Base-by-base conservation (phyloP, 2,113 vertebrate genomes). In the Peromyscus californicus region DNA sequence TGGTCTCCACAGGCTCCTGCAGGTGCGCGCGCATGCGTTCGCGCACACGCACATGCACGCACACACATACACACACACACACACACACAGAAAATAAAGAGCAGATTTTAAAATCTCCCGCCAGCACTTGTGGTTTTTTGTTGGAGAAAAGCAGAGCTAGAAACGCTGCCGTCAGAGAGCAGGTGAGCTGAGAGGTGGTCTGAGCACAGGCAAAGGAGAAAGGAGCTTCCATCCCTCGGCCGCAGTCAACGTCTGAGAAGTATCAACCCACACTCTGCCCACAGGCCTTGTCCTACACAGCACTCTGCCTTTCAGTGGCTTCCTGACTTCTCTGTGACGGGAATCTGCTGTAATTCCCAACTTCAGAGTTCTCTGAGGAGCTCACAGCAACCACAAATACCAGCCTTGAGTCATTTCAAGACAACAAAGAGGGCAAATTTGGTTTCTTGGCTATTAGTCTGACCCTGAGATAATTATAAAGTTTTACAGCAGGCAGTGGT, bases 391-490 rank as follows among this genome's bases (percentile, higher is more conserved):
- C 65, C 63, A 78, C 54, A 61, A 91, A 84, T 36, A 24, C 67
- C 96, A 82, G n/a, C 85, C 33, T 67, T 86, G 83, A 97, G 96
- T 97, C 89, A 29, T 39, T 22, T 21, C 36, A 69, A 0, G 16
- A 91, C 48, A 97, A 7, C 17, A 93, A 84, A 72, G 94, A 12
- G 17, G 59, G 93, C n/a, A 96, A 75, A 82, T 36, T 67, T 63
- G 13, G n/a, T 89, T 63, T 91, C 93, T 72, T 54, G 42, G 79
- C 90, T 95, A 59, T 90, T 93, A 84, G 95, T 54, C 93, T 54
- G 91, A 95, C 31, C 69, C 94, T 79, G 74, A 96, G 97, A 98
- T 92, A 98, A 98, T 63, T 48, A 69, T 97, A 96, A 90, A 96
- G 96, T n/a, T 82, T 85, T 94, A 90, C 85, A 98, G 97, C n/a